Conservation (phyloP, 2,797 vertebrate species). For the Pseudopleuronectes americanus region DNA sequence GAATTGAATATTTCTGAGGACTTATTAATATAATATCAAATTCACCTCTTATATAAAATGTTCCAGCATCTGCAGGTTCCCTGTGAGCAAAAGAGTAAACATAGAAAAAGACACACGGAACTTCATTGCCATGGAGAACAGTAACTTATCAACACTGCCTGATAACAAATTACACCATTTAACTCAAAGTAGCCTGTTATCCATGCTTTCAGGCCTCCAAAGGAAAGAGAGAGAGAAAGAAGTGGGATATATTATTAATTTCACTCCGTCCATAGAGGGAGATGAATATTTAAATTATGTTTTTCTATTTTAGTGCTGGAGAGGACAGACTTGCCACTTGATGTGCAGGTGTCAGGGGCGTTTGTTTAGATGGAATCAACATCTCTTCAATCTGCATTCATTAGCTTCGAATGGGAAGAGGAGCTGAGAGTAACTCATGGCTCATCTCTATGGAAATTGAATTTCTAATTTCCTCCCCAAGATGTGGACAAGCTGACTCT, state of each 20-base stretch:
- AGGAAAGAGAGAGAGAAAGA: conserved; percentile 31
- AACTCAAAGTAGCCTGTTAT: conserved; percentile 57
- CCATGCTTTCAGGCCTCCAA: conserved; percentile 36
- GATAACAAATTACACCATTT: conserved; percentile 71
- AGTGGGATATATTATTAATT: conserved; percentile 57
- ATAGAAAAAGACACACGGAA: conserved; percentile 49
- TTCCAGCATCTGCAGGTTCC: neutral
- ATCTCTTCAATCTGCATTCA: conserved; percentile 77
- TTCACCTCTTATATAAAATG: no score
- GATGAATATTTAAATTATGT: conserved; percentile 68
- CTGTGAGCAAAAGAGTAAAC: conserved; percentile 44
- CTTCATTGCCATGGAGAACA: conserved; percentile 49
- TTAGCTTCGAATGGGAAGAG: conserved; percentile 67
- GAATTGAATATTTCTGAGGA: no score
- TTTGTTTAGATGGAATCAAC: conserved; percentile 67
- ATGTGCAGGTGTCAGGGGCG: conserved; percentile 65
- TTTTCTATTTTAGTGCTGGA: conserved; percentile 59
- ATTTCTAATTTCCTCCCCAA: conserved; percentile 62
- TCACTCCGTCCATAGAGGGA: conserved; percentile 31
- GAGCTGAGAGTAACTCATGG: conserved; percentile 58
- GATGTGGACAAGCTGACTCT: conserved; percentile 48
- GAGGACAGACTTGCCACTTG: conserved; percentile 52
- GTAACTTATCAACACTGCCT: conserved; percentile 66
- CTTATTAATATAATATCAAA: no score
- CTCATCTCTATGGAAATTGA: conserved; percentile 79